Conservation (phyloP, 92 coral and sea anemone species). For the Siderastrea radians region DNA sequence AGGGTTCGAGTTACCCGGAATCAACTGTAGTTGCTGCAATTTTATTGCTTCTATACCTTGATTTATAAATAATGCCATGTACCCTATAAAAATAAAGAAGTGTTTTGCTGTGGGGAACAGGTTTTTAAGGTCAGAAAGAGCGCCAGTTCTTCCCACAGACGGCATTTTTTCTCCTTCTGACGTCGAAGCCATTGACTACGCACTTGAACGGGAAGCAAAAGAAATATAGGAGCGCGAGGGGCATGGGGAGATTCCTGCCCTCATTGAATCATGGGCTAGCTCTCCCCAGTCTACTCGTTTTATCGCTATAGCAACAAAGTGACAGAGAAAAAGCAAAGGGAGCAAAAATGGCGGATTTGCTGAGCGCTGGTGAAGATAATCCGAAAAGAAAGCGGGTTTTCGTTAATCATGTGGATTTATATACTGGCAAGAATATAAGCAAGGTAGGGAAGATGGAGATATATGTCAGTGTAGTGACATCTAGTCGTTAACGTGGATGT, state of each 20-base stretch:
- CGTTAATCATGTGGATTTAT: conserved; percentile 93
- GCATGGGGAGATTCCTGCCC: conserved; percentile 15
- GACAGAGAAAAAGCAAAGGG: conserved; percentile 2
- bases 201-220: too few species aligned
- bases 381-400: conserved; percentile 88
- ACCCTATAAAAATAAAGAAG: conserved; percentile 89
- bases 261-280: conserved; percentile 27
- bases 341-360: conserved; percentile 85
- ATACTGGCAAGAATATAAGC: conserved; percentile 92
- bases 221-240: not conserved
- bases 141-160: conserved; percentile 20
- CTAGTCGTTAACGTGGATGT: not conserved
- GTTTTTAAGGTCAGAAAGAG: conserved; percentile 84
- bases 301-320: conserved; percentile 28
- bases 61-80: conserved; percentile 90
- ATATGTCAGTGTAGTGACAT: not conserved
- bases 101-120: conserved; percentile 92
- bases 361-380: conserved; percentile 68
- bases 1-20: too few species aligned
- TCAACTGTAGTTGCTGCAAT: not conserved
- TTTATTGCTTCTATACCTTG: conserved; percentile 76
- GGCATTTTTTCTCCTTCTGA: conserved; percentile 33
- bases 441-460: conserved; percentile 71
- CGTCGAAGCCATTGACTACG: not conserved
- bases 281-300: not conserved